Percentiles rank a stretch among this genome's conserved stretches.
phyloP scores from a whole-genome alignment of 2,888 invertebrate species.

The Ornithoptera priamus region DNA sequence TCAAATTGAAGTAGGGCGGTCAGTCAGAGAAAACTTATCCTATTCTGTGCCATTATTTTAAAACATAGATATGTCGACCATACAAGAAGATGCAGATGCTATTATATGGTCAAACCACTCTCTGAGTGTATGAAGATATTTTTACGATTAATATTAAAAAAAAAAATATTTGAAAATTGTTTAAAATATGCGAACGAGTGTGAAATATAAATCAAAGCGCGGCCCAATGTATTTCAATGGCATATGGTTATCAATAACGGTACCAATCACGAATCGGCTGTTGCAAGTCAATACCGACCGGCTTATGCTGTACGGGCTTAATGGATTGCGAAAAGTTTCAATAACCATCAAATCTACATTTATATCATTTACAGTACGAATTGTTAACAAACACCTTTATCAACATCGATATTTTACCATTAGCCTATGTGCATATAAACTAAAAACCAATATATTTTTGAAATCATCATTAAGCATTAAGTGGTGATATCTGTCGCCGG shows the following conservation, averaged over 20 bases:
- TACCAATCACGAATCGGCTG: conserved; percentile 29
- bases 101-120: no score
- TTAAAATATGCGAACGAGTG: conserved; percentile 7
- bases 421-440: background rate
- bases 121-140: no score
- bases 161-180: conserved; percentile 2
- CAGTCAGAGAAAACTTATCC: no score
- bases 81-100: no score
- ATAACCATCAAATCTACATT: conserved; percentile 30
- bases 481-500: no score
- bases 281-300: conserved; percentile 30
- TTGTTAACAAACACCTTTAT: conserved; percentile 16
- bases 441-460: background rate
- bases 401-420: background rate
- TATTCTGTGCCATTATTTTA: no score
- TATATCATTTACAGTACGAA: conserved; percentile 18
- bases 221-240: conserved; percentile 28
- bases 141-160: background rate
- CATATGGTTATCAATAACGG: conserved; percentile 31
- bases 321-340: conserved; percentile 31
- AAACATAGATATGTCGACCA: no score
- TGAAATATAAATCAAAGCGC: conserved; percentile 26
- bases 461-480: background rate
- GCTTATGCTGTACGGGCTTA: conserved; percentile 29
- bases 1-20: no score